A percentile compares a stretch with the other conserved stretches of the same genome.
Evolutionary conservation across 92 coral and sea anemone genomes (phyloP).

Genomic region (Zoanthus sociatus): DNA sequence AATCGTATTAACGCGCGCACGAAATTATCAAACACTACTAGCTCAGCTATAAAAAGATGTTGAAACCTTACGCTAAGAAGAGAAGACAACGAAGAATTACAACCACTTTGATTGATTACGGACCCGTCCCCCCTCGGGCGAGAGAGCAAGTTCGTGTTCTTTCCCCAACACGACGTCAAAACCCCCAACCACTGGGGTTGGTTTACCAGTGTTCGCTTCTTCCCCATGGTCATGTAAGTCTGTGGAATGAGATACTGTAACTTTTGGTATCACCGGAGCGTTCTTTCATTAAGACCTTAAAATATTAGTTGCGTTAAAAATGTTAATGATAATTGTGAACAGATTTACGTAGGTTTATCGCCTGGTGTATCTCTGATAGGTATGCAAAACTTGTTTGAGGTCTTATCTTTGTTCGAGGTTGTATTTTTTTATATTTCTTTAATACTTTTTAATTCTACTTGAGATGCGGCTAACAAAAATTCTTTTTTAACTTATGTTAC

Average conservation of each 20-base stretch:
- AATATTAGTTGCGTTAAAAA: too few relatives aligned
- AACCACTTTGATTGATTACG: constrained; percentile 76
- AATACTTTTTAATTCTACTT: too few relatives aligned
- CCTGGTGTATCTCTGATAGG: too few relatives aligned
- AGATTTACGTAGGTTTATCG: too few relatives aligned
- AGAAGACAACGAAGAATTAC: constrained; percentile 67
- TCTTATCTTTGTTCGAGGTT: too few relatives aligned
- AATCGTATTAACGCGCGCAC: neutral
- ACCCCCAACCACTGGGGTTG: constrained; percentile 94
- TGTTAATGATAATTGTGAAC: too few relatives aligned
- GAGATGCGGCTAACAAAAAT: too few relatives aligned
- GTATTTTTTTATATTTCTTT: too few relatives aligned
- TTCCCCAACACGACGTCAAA: constrained; percentile 93
- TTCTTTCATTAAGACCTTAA: too few relatives aligned
- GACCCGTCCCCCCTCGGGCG: constrained; percentile 68
- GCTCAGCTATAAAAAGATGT: constrained; percentile 5
- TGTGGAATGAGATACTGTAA: neutral
- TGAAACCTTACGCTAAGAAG: constrained; percentile 17
- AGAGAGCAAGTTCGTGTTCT: constrained; percentile 80
- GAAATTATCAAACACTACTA: neutral
- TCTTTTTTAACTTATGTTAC: too few relatives aligned
- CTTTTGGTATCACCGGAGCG: neutral
- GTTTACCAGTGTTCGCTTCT: constrained; percentile 84
- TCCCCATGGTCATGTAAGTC: constrained; percentile 70
- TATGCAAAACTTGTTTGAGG: too few relatives aligned